Percentiles rank a stretch among this genome's conserved stretches.
These are phyloP conservation scores for Hydropsyche betteni DNA, from an alignment of 2,888 invertebrate genomes.

Conservation along the genomic window DNA sequence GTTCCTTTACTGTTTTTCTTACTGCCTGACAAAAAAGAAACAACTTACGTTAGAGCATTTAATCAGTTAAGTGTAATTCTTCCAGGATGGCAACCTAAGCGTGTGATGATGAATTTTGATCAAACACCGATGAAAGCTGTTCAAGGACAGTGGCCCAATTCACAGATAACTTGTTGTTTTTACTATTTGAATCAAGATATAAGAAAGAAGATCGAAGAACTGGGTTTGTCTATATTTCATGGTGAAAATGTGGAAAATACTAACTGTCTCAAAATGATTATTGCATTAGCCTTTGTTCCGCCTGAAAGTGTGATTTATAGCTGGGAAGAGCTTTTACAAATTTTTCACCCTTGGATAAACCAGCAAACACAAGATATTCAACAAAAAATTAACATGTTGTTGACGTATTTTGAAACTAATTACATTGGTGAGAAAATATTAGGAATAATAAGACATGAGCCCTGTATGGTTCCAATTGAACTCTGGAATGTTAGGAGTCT, in stretches of 20 bases:
- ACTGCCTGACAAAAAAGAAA: neutral
- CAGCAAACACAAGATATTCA: neutral
- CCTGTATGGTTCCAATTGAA: no score
- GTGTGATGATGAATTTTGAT: neutral
- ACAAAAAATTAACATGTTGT: neutral
- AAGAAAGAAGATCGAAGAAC: neutral
- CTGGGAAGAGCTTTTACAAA: neutral
- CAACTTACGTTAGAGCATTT: neutral
- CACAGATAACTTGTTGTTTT: neutral
- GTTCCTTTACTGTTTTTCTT: neutral
- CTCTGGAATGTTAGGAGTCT: no score
- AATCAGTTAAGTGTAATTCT: neutral
- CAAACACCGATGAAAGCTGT: neutral
- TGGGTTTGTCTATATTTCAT: neutral
- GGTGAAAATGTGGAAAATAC: neutral
- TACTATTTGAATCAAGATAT: neutral
- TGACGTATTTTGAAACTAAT: neutral
- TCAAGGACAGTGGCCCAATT: neutral
- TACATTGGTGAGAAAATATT: neutral
- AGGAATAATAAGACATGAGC: no score
- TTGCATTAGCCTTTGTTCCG: neutral
- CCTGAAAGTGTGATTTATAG: neutral
- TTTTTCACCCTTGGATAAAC: neutral
- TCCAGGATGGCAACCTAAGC: neutral
- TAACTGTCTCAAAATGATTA: neutral